Conservation (phyloP, 1,140 invertebrate genomes). For the Diuraphis noxia region DNA sequence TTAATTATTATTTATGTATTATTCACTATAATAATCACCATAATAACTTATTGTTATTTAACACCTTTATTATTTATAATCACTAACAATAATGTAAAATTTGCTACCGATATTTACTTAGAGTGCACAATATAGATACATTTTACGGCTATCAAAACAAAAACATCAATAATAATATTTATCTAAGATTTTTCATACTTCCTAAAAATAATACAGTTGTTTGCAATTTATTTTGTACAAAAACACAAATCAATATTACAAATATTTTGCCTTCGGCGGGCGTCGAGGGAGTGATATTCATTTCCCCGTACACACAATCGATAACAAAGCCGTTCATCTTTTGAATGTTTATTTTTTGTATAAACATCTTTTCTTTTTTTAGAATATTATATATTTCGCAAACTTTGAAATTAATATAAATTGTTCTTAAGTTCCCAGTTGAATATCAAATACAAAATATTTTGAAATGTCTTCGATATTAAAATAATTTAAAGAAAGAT, state of each 20-base stretch:
- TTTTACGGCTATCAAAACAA: neutral
- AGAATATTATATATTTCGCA: neutral
- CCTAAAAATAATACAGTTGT: neutral
- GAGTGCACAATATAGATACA: neutral
- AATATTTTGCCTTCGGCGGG: neutral
- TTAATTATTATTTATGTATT: too few relatives aligned
- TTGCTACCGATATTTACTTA: neutral
- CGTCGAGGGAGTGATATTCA: constrained; percentile 24
- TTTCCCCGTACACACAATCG: neutral
- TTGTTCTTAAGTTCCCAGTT: neutral
- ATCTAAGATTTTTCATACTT: neutral
- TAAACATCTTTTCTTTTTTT: neutral
- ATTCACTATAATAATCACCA: too few relatives aligned
- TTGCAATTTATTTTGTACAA: neutral
- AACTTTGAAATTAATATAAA: neutral
- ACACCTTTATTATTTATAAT: too few relatives aligned
- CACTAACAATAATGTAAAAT: neutral
- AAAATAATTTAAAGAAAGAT: neutral
- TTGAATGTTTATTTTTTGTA: constrained; percentile 1
- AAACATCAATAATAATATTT: neutral
- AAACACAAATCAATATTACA: neutral
- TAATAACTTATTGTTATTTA: too few relatives aligned
- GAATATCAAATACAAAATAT: neutral
- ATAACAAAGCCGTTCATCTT: neutral
- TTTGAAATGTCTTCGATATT: neutral